These are phyloP conservation scores for Chouioia cunea DNA, from an alignment of 2,888 invertebrate genomes.

Conservation along the genomic window DNA sequence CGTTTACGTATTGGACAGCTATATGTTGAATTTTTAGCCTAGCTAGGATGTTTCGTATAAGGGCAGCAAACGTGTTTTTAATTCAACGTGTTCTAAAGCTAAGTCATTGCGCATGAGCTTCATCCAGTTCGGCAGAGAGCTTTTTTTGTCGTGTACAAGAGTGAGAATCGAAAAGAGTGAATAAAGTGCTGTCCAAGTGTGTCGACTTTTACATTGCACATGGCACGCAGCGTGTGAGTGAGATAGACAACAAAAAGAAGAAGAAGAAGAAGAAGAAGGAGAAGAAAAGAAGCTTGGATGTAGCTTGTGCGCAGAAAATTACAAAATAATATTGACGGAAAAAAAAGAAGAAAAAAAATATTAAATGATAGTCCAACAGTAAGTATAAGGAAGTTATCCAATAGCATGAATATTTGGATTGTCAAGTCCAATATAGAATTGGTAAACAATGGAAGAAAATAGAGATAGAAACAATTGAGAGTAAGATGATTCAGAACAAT, in stretches of 20 bases:
- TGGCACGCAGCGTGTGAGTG: constrained; percentile 15
- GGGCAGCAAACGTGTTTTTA: constrained; percentile 60
- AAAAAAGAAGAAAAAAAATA: constrained; percentile 53
- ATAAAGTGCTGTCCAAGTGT: not conserved
- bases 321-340: constrained; percentile 47
- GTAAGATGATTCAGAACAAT: constrained; percentile 45
- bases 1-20: constrained; percentile 48
- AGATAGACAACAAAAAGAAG: not conserved
- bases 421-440: constrained; percentile 59
- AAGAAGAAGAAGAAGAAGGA: constrained; percentile 4
- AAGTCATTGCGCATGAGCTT: constrained; percentile 54
- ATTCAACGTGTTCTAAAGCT: constrained; percentile 61
- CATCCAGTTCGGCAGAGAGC: constrained; percentile 47
- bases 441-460: constrained; percentile 53
- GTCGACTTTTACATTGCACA: not conserved
- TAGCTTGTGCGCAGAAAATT: constrained; percentile 53
- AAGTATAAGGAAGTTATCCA: constrained; percentile 45
- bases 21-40: constrained; percentile 56
- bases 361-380: constrained; percentile 49
- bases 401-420: constrained; percentile 54
- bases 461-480: constrained; percentile 28
- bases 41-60: constrained; percentile 58
- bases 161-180: constrained; percentile 9
- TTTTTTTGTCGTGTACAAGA: constrained; percentile 8
- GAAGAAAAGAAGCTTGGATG: constrained; percentile 46